phyloP scores from a whole-genome alignment of 2,888 invertebrate genomes.

The Pseudococcus longispinus region DNA sequence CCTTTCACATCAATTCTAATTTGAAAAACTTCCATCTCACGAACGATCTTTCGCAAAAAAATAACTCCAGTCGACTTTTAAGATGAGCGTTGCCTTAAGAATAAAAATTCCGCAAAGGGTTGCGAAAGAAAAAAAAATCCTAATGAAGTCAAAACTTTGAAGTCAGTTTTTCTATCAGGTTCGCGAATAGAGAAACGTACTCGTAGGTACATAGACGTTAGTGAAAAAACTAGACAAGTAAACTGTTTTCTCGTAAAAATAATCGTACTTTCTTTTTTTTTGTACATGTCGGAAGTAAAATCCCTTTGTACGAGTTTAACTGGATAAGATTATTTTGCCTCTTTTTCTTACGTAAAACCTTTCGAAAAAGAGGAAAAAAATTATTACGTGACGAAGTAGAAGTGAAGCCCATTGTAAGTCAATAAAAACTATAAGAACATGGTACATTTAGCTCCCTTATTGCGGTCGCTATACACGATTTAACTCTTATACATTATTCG shows the following conservation, averaged over 20 bases:
- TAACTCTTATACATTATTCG: neutral
- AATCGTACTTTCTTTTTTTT: neutral
- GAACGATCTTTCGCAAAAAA: neutral
- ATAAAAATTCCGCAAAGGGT: neutral
- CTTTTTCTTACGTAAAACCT: neutral
- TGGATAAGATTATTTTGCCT: neutral
- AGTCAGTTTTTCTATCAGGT: neutral
- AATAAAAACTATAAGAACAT: neutral
- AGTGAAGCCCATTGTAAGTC: neutral
- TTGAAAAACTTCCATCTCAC: neutral
- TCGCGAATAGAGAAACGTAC: neutral
- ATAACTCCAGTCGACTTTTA: neutral
- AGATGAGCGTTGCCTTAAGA: neutral
- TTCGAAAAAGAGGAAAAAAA: neutral
- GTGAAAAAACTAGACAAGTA: neutral
- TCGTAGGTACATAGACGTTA: neutral
- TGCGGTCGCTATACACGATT: neutral
- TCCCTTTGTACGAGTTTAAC: conserved; percentile 28
- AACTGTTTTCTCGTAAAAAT: conserved; percentile 14
- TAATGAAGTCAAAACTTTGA: neutral
- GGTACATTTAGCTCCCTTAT: neutral
- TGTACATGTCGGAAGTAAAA: conserved; percentile 7
- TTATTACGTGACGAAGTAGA: conserved; percentile 12
- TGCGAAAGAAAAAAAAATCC: neutral
- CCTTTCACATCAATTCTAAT: neutral